phyloP scores from a whole-genome alignment of 1,140 invertebrate genomes.

The Idris sp. region DNA sequence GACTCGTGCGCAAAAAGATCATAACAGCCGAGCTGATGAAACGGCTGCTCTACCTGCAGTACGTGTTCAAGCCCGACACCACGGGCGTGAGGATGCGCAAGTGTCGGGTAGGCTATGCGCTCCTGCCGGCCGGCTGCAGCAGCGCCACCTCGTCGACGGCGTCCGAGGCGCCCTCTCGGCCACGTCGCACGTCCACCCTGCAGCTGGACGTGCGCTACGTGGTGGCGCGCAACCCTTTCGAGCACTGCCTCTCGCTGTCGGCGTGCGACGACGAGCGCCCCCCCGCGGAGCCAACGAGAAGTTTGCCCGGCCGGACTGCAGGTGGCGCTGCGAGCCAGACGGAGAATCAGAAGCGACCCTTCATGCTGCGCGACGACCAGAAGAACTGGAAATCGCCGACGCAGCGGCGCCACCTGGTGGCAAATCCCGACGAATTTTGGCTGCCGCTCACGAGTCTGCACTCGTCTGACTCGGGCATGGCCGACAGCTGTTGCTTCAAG shows the following conservation, averaged over 20 bases:
- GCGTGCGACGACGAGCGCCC: constrained; percentile 12
- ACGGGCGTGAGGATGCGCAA: constrained; percentile 73
- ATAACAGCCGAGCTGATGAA: constrained; percentile 85
- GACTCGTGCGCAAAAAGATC: constrained; percentile 84
- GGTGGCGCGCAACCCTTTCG: constrained; percentile 48
- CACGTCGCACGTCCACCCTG: constrained; percentile 56
- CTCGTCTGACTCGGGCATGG: constrained; percentile 90
- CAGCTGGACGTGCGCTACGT: constrained; percentile 42
- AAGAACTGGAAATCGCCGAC: constrained; percentile 57
- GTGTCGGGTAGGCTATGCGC: constrained; percentile 68
- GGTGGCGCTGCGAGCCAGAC: background rate
- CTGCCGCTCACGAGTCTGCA: constrained; percentile 68
- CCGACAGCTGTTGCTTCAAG: constrained; percentile 82
- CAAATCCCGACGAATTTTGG: constrained; percentile 33
- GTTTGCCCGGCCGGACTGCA: too few species aligned
- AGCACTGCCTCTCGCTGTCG: constrained; percentile 36
- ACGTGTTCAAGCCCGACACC: constrained; percentile 74
- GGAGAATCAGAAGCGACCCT: background rate
- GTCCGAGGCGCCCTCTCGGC: background rate
- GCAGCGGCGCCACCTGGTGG: constrained; percentile 27
- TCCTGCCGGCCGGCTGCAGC: constrained; percentile 58
- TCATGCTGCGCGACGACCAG: constrained; percentile 47
- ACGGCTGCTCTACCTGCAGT: constrained; percentile 84
- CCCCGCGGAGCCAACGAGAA: constrained; percentile 14
- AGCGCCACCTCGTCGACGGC: constrained; percentile 12